Conservation (phyloP, 2,113 vertebrate species). For the Brachypteracias leptosomus region DNA sequence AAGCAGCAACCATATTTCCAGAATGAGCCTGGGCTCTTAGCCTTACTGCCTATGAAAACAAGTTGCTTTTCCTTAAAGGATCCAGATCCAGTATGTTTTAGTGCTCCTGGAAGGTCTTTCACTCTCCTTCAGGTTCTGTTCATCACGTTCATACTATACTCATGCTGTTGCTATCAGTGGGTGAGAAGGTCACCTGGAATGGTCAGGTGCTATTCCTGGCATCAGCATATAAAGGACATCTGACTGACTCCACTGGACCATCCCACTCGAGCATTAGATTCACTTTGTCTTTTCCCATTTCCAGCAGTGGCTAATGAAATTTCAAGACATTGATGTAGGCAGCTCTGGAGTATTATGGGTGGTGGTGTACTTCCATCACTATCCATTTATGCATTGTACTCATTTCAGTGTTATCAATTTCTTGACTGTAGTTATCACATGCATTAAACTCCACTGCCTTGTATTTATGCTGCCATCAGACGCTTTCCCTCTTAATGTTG, state of each 20-base stretch:
- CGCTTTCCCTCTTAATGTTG: neutral
- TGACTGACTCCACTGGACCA: neutral
- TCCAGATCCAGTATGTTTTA: neutral
- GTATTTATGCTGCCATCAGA: neutral
- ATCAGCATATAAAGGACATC: neutral
- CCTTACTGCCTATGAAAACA: neutral
- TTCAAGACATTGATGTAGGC: neutral
- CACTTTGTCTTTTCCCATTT: neutral
- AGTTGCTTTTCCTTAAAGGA: neutral
- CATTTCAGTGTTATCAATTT: neutral
- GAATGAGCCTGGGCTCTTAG: neutral
- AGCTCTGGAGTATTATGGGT: neutral
- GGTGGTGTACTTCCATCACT: neutral
- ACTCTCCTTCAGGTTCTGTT: neutral
- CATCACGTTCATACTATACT: rapidly evolving
- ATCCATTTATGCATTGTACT: neutral
- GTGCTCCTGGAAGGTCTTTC: neutral
- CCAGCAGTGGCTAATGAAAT: neutral
- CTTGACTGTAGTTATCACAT: neutral
- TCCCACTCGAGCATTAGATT: neutral
- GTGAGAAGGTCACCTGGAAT: neutral
- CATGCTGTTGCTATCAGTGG: neutral
- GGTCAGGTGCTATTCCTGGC: neutral
- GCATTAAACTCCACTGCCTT: neutral
- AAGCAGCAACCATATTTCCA: neutral